Conservation (phyloP, 2,888 invertebrate species). For the Tigriopus californicus region DNA sequence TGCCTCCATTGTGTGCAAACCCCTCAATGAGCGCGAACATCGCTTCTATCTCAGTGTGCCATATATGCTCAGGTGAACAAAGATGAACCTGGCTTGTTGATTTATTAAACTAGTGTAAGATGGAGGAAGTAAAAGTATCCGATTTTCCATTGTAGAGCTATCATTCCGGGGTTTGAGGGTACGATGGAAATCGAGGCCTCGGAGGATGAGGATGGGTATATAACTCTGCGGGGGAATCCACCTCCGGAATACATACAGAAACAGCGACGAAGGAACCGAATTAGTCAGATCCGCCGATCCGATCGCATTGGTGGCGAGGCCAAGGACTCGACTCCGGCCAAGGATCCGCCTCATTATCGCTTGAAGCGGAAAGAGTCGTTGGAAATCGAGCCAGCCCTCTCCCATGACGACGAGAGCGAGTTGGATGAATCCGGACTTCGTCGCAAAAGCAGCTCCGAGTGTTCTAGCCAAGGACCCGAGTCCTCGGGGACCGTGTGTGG, state of each 20-base stretch:
- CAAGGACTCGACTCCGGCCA: too few relatives aligned
- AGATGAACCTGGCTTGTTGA: too few relatives aligned
- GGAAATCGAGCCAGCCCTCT: constrained; percentile 24
- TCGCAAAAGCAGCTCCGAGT: too few relatives aligned
- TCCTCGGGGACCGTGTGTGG: too few relatives aligned
- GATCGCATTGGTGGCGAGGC: too few relatives aligned
- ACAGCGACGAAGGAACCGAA: too few relatives aligned
- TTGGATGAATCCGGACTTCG: too few relatives aligned
- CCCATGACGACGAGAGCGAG: constrained; percentile 1
- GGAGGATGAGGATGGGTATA: constrained; percentile 32
- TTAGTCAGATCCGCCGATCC: too few relatives aligned
- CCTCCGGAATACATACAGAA: constrained; percentile 18
- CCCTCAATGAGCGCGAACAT: constrained; percentile 34
- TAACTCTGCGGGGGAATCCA: constrained; percentile 28
- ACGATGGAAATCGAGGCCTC: constrained; percentile 24
- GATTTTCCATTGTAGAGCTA: too few relatives aligned
- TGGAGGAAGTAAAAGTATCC: too few relatives aligned
- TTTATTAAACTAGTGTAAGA: too few relatives aligned
- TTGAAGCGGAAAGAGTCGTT: constrained; percentile 27
- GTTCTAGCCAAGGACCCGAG: too few relatives aligned
- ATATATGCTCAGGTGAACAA: constrained; percentile 25
- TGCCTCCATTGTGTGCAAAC: constrained; percentile 36
- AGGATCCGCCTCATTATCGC: constrained; percentile 17
- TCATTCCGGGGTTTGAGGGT: not conserved
- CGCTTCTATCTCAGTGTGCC: constrained; percentile 37